phyloP scores from a whole-genome alignment of 2,113 vertebrate species.

The Chionis minor region DNA sequence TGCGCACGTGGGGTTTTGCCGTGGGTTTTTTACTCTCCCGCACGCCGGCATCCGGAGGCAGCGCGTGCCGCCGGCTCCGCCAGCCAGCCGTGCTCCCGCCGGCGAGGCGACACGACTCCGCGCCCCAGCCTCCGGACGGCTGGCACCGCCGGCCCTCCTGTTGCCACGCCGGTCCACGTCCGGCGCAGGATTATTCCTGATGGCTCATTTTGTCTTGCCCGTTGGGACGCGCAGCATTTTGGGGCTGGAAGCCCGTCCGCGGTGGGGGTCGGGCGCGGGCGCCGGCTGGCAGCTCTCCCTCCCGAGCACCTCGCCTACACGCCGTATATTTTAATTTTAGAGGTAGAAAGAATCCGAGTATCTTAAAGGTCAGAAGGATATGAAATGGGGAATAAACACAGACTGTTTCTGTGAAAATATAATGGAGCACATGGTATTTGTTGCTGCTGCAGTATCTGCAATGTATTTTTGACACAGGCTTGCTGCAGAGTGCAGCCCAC shows the following conservation, averaged over 20 bases:
- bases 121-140: fast-evolving
- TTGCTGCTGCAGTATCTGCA: slow-evolving; percentile 2
- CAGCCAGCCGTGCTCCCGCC: too few species aligned
- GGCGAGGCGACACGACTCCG: too few species aligned
- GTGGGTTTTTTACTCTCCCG: too few species aligned
- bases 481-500: slow-evolving; percentile 44
- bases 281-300: background rate
- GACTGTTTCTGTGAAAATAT: background rate
- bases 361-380: background rate
- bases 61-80: fast-evolving
- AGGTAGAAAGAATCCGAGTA: background rate
- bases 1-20: fast-evolving
- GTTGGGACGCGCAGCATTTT: fast-evolving
- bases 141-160: fast-evolving
- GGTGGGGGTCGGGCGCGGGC: fast-evolving
- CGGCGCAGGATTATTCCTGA: fast-evolving
- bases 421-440: background rate
- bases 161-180: fast-evolving
- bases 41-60: too few species aligned
- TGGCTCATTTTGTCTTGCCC: background rate
- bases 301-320: background rate
- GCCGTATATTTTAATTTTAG: background rate
- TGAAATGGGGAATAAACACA: background rate
- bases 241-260: fast-evolving
- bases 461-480: background rate